phyloP scores from a whole-genome alignment of 2,113 vertebrate genomes.

The Capreolus pygargus region DNA sequence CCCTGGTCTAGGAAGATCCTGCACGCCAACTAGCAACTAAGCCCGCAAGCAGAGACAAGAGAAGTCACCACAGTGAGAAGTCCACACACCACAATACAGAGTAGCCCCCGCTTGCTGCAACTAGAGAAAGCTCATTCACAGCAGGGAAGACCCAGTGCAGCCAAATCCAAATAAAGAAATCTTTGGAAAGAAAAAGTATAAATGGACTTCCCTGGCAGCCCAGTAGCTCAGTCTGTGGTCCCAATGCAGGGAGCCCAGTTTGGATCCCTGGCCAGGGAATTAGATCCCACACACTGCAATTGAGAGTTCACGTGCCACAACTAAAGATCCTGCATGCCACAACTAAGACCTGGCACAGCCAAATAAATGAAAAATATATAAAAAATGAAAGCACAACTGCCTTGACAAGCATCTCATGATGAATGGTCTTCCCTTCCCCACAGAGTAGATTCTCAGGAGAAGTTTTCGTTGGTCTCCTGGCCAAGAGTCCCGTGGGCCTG shows the following conservation, averaged over 20 bases:
- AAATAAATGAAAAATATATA: background rate
- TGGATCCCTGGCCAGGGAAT: background rate
- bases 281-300: background rate
- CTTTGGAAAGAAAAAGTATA: background rate
- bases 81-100: background rate
- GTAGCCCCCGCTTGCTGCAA: background rate
- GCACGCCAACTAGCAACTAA: background rate
- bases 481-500: background rate
- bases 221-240: background rate
- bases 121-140: background rate
- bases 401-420: background rate
- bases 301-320: background rate
- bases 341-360: background rate
- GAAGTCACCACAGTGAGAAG: background rate
- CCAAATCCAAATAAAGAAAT: background rate
- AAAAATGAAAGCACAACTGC: background rate
- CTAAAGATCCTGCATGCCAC: background rate
- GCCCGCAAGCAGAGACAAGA: rapidly evolving
- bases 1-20: background rate
- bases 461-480: background rate
- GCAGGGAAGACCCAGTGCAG: background rate
- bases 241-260: background rate
- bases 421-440: background rate
- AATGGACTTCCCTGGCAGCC: background rate
- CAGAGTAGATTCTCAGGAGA: background rate